phyloP scores from a whole-genome alignment of 2,888 invertebrate species.

The Luffia ferchaultella region DNA sequence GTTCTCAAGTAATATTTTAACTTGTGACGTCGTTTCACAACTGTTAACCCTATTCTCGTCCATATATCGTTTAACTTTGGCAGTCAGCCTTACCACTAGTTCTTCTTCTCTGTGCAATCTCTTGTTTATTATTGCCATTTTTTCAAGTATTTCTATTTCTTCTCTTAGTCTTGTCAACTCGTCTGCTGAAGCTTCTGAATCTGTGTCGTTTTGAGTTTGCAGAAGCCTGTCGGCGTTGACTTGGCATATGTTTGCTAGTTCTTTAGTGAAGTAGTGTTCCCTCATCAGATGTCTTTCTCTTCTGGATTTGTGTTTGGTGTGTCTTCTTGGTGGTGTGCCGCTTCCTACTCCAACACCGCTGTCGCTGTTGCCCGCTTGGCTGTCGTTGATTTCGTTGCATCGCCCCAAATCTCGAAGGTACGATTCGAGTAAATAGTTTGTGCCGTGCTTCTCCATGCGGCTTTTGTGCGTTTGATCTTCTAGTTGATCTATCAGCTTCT shows the following conservation, averaged over 20 bases:
- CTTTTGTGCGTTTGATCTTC: slow-evolving; percentile 81
- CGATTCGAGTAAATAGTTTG: slow-evolving; percentile 81
- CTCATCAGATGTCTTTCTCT: slow-evolving; percentile 59
- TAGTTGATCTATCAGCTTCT: slow-evolving; percentile 79
- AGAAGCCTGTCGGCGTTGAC: slow-evolving; percentile 55
- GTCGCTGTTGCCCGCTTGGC: slow-evolving; percentile 73
- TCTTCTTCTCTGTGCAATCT: slow-evolving; percentile 78
- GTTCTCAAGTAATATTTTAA: slow-evolving; percentile 50
- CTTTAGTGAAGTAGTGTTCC: slow-evolving; percentile 64
- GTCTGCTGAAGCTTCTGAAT: slow-evolving; percentile 57
- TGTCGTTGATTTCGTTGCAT: slow-evolving; percentile 52
- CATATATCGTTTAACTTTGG: slow-evolving; percentile 69
- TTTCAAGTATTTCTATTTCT: slow-evolving; percentile 77
- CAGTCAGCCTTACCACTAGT: slow-evolving; percentile 71
- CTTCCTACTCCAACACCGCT: slow-evolving; percentile 74
- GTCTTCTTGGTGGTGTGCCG: slow-evolving; percentile 65
- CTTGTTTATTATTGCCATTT: slow-evolving; percentile 76
- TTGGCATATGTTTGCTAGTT: slow-evolving; percentile 60
- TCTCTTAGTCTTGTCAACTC: slow-evolving; percentile 67
- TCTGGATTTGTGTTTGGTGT: slow-evolving; percentile 61
- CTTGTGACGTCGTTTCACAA: slow-evolving; percentile 55
- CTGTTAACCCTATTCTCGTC: slow-evolving; percentile 58
- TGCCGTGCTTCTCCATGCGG: slow-evolving; percentile 77
- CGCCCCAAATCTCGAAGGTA: slow-evolving; percentile 67
- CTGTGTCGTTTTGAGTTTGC: slow-evolving; percentile 49